These are phyloP conservation scores for Trinectes maculatus DNA, from an alignment of 2,113 vertebrate genomes.

Conservation along the genomic window DNA sequence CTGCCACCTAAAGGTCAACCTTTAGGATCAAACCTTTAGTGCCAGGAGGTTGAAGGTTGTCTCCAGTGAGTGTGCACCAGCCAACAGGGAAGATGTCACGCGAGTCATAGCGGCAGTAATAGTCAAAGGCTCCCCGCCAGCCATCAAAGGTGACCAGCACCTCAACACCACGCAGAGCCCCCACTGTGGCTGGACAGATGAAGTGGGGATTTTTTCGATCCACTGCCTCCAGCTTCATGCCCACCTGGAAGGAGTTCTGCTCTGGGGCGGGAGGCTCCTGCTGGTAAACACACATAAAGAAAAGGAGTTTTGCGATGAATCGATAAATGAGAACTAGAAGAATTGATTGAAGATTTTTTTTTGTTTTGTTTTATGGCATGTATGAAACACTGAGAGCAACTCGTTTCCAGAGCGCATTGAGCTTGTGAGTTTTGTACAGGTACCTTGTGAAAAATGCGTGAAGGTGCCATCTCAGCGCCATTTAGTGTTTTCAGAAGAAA, in stretches of 20 bases:
- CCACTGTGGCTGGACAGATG: conserved; percentile 98
- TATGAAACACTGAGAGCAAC: background rate
- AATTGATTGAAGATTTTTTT: too few species aligned
- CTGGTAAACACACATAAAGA: conserved; percentile 58
- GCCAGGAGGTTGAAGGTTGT: conserved; percentile 98
- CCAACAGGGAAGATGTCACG: conserved; percentile 99
- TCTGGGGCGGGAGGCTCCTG: conserved; percentile 96
- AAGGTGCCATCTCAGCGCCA: conserved; percentile 98
- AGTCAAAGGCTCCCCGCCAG: conserved; percentile 99
- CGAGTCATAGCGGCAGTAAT: conserved; percentile 99
- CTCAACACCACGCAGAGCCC: conserved; percentile 95
- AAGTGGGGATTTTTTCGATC: conserved; percentile 99
- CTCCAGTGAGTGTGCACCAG: conserved; percentile 97
- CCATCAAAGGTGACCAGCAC: conserved; percentile 99
- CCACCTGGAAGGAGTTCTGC: conserved; percentile 96
- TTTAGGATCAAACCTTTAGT: conserved; percentile 88
- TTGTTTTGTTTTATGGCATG: too few species aligned
- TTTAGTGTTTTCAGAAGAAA: conserved; percentile 98
- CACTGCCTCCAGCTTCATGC: conserved; percentile 99
- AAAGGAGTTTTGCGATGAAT: conserved; percentile 10
- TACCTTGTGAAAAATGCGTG: conserved; percentile 99
- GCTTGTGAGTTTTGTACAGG: conserved; percentile 47
- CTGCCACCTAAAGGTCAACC: background rate
- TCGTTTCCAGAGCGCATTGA: background rate
- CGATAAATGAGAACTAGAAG: too few species aligned